phyloP scores from a whole-genome alignment of 2,113 vertebrate species.

The Cryptomyrus ogoouensis region DNA sequence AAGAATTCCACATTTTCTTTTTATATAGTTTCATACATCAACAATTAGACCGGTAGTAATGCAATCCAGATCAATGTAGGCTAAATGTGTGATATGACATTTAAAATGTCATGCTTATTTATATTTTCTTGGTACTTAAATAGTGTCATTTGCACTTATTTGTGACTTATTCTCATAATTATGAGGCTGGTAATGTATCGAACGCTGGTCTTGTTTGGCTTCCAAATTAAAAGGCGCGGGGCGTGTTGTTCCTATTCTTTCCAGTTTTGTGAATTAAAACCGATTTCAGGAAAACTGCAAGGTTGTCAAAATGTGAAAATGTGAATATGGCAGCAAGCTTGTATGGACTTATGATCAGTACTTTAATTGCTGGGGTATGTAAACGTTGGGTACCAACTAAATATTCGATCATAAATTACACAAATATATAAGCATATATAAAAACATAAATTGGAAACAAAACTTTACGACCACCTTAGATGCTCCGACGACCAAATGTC shows the following conservation, averaged over 20 bases:
- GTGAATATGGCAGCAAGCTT: not conserved
- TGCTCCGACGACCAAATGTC: not conserved
- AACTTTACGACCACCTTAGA: not conserved
- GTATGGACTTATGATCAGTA: too few relatives aligned
- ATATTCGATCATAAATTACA: not conserved
- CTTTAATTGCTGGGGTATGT: not conserved
- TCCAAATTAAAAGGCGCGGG: not conserved
- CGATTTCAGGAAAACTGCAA: not conserved
- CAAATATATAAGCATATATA: not conserved
- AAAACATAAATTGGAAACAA: not conserved
- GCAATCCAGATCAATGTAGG: not conserved
- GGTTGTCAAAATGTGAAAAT: not conserved
- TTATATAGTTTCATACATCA: not conserved
- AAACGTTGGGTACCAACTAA: not conserved
- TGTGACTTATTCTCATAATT: not conserved
- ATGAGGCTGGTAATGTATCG: not conserved
- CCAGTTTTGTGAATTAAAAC: not conserved
- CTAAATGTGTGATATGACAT: not conserved
- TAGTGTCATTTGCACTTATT: not conserved
- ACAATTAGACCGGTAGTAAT: not conserved
- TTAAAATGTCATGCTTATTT: not conserved
- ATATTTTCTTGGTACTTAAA: not conserved
- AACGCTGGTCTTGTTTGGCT: not conserved
- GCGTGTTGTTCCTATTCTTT: not conserved
- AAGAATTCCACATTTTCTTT: not conserved